Conservation (phyloP, 2,888 invertebrate species). For the Odontomyia ornata region DNA sequence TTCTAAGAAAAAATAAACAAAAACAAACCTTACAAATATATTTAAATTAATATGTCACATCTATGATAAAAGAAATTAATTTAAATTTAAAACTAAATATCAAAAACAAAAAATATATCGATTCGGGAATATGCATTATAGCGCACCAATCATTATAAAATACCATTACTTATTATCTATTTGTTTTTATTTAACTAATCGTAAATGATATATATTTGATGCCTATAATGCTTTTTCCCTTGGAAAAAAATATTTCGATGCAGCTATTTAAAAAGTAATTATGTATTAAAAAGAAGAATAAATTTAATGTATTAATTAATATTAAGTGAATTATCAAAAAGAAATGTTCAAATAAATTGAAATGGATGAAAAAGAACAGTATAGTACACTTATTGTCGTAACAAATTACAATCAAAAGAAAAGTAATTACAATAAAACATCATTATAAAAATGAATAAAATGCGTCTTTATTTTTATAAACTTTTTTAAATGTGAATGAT, state of each 20-base stretch:
- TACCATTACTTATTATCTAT: constrained; percentile 18
- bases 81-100: constrained; percentile 36
- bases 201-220: background rate
- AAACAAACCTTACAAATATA: constrained; percentile 28
- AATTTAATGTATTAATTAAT: constrained; percentile 32
- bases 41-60: constrained; percentile 40
- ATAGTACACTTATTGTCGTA: constrained; percentile 40
- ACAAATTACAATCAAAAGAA: constrained; percentile 28
- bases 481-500: too few relatives aligned
- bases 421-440: constrained; percentile 40
- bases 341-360: constrained; percentile 39
- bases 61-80: constrained; percentile 36
- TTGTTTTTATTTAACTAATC: constrained; percentile 26
- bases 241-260: constrained; percentile 21
- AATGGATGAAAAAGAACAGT: constrained; percentile 18
- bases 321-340: constrained; percentile 31
- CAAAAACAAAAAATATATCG: constrained; percentile 37
- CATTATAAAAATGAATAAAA: background rate
- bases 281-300: constrained; percentile 34
- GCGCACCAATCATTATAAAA: background rate
- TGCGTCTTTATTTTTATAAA: too few relatives aligned
- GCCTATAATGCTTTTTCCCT: constrained; percentile 18
- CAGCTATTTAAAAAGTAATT: constrained; percentile 38
- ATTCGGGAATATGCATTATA: constrained; percentile 21
- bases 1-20: constrained; percentile 35